Evolutionary conservation across 2,113 vertebrate genomes (phyloP).

Genomic region (Fulica atra): DNA sequence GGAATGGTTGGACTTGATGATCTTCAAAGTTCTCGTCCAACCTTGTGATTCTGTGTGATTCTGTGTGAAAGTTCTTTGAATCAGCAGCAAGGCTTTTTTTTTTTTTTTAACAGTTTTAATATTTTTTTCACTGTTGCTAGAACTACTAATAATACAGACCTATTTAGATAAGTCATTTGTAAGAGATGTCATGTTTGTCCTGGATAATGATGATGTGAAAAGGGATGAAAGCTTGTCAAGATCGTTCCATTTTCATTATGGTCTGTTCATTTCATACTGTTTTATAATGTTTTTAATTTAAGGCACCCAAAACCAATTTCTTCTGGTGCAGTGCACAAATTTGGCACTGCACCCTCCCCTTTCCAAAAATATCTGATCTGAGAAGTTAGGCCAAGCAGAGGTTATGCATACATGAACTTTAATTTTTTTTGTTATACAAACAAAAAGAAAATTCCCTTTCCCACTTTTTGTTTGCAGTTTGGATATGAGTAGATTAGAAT

Average conservation of each 20-base stretch:
- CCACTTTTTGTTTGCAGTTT: not conserved
- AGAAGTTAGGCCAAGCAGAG: not conserved
- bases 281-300: not conserved
- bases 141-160: not conserved
- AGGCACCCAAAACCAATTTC: rapidly evolving
- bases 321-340: not conserved
- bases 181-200: not conserved
- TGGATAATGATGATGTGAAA: not conserved
- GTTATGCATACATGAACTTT: not conserved
- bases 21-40: too few species aligned
- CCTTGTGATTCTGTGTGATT: too few species aligned
- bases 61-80: not conserved
- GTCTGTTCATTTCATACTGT: not conserved
- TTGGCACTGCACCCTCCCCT: not conserved
- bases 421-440: not conserved
- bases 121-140: not conserved
- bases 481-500: conserved; percentile 21
- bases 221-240: not conserved
- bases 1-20: too few species aligned
- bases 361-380: not conserved
- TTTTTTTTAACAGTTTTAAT: not conserved
- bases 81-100: not conserved
- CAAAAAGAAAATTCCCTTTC: not conserved
- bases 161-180: not conserved
- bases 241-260: not conserved